These are phyloP conservation scores for Micromys minutus DNA, from an alignment of 2,113 vertebrate genomes.

Conservation along the genomic window DNA sequence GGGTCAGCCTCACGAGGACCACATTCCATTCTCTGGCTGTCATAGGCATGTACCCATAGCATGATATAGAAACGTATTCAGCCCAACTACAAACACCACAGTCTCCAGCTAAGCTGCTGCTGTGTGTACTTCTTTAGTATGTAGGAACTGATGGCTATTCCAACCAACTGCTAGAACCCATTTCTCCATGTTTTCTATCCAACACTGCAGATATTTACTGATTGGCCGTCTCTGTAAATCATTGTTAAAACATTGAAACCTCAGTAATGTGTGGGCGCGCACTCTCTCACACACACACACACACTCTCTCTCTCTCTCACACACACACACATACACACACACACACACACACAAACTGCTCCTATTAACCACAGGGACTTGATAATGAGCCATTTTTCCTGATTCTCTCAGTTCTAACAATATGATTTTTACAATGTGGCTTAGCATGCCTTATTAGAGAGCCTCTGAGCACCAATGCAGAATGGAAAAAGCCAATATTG, in stretches of 20 bases:
- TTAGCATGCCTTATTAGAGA: background rate
- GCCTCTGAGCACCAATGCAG: background rate
- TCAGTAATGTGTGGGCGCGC: no score
- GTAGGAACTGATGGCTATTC: background rate
- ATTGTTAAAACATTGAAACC: background rate
- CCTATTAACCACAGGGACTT: background rate
- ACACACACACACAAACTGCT: background rate
- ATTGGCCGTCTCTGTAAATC: background rate
- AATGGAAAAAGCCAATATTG: background rate
- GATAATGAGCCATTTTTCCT: background rate
- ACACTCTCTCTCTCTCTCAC: no score
- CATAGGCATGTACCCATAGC: background rate
- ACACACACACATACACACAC: background rate
- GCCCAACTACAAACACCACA: background rate
- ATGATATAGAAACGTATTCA: background rate
- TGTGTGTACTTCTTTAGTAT: background rate
- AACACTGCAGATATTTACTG: background rate
- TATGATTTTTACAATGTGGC: background rate
- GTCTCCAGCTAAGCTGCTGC: background rate
- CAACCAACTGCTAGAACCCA: background rate
- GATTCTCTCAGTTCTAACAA: background rate
- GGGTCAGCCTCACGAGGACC: no score
- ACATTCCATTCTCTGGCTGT: no score
- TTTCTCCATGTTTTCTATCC: background rate
- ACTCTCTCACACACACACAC: no score